A percentile compares a stretch with the other conserved stretches of the same genome.
These are phyloP conservation scores for Heliornis fulica DNA, from an alignment of 2,113 vertebrate genomes.

Conservation along the genomic window DNA sequence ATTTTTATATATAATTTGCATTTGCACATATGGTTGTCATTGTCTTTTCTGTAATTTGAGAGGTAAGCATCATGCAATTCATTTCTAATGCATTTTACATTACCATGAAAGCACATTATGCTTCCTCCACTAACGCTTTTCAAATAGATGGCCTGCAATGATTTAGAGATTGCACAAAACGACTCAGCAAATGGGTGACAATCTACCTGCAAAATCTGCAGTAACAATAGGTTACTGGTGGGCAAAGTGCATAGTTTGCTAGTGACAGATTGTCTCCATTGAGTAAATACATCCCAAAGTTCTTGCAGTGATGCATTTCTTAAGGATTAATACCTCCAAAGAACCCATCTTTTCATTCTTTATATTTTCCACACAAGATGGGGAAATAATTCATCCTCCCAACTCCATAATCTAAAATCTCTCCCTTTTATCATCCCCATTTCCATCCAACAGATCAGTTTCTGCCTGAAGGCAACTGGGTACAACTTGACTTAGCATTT, in stretches of 20 bases:
- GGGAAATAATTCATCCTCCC: background rate
- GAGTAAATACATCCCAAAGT: background rate
- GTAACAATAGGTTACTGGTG: background rate
- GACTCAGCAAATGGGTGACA: background rate
- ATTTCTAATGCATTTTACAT: conserved; percentile 70
- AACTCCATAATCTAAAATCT: background rate
- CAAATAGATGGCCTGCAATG: conserved; percentile 34
- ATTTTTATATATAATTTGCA: conserved; percentile 68
- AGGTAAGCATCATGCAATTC: conserved; percentile 63
- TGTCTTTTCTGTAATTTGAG: conserved; percentile 71
- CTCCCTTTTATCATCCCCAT: background rate
- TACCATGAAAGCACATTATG: conserved; percentile 68
- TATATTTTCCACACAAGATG: background rate
- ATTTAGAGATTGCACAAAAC: conserved; percentile 48
- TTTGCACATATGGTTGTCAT: conserved; percentile 60
- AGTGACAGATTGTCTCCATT: background rate
- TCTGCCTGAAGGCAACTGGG: background rate
- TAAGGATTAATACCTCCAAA: background rate
- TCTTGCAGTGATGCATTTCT: background rate
- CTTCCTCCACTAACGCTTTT: conserved; percentile 12
- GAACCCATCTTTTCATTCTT: background rate
- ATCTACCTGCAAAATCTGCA: background rate
- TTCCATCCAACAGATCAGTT: background rate
- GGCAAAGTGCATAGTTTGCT: background rate
- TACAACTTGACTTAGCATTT: background rate